Evolutionary conservation across 2,797 vertebrate species (phyloP).

Genomic region (Saguinus oedipus): DNA sequence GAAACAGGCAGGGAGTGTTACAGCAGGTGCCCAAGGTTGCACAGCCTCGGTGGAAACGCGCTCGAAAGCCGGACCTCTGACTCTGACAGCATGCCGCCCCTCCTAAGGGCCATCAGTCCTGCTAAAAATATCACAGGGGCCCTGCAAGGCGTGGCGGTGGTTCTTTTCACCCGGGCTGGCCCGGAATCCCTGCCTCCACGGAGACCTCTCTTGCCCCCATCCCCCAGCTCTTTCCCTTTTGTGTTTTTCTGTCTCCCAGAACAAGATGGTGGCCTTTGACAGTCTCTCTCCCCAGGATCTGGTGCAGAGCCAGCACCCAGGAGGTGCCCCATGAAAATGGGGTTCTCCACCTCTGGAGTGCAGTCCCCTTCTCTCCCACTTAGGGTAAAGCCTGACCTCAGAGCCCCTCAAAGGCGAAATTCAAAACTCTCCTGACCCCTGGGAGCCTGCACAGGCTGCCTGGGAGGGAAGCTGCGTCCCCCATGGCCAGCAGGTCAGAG

Average conservation of each 20-base stretch:
- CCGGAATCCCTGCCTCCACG: background rate
- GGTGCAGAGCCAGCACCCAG: background rate
- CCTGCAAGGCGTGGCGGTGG: background rate
- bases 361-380: background rate
- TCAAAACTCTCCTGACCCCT: background rate
- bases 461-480: background rate
- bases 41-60: background rate
- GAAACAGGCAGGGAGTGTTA: background rate
- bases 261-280: background rate
- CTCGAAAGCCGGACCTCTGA: background rate
- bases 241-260: background rate
- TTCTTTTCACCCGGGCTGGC: background rate
- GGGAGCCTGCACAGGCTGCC: background rate
- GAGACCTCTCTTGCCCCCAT: background rate
- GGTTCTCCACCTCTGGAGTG: background rate
- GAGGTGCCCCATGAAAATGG: background rate
- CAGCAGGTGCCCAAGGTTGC: background rate
- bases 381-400: background rate
- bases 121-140: background rate
- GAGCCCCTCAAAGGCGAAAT: background rate
- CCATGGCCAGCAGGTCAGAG: background rate
- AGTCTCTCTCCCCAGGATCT: background rate
- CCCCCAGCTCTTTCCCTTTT: background rate
- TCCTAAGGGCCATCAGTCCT: background rate
- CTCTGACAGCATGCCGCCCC: background rate